Base-by-base conservation (phyloP, 2,797 vertebrate genomes). In the Oreochromis grahami region DNA sequence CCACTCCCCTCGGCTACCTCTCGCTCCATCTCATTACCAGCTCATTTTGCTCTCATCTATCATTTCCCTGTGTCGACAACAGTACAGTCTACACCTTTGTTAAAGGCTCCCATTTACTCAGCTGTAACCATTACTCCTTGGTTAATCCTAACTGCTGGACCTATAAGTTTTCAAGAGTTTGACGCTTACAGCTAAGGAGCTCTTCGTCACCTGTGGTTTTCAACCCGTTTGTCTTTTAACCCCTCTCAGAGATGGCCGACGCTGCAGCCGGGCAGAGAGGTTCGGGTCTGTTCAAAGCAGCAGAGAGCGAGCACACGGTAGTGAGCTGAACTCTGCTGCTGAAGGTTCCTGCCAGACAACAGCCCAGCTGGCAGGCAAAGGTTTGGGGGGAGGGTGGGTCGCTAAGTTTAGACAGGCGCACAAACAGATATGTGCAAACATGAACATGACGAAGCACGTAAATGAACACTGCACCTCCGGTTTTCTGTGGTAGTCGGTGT, bases 341-440 rank as follows among this genome's bases (percentile, higher is more conserved):
- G 80, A 34, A 76, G 48, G 43, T 24, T 80, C 24, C 48, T 68
- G 74, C 63, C 77, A 83, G 78, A 88, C 79, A 17, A 63, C 63
- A 65, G 43, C 32, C 72, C 48, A 17, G 80, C 80, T 77, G 81
- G 63, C 65, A 74, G 50, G 68, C 15, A 63, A 80, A 79, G 60
- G 55, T 1, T 1, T 70, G 41, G 76, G 81, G 56, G 48, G 43
- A 80, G 63, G 60, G 60, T 21, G 68, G 76, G 60, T 52, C 45
- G 78, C 79, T 77, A 51, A 74, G 53, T 87, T 87, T 83, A 84
- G 82, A 78, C 83, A 60, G 56, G 48, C 68, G 10, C 55, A 78
- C 24, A 51, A 88, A 83, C 81, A 81, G 58, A 91, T 79, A 68
- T 26, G 48, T 79, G 82, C 79, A 77, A 83, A 89, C 77, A 82